Evolutionary conservation across 2,888 invertebrate genomes (phyloP).

Genomic region (Cerceris rybyensis): DNA sequence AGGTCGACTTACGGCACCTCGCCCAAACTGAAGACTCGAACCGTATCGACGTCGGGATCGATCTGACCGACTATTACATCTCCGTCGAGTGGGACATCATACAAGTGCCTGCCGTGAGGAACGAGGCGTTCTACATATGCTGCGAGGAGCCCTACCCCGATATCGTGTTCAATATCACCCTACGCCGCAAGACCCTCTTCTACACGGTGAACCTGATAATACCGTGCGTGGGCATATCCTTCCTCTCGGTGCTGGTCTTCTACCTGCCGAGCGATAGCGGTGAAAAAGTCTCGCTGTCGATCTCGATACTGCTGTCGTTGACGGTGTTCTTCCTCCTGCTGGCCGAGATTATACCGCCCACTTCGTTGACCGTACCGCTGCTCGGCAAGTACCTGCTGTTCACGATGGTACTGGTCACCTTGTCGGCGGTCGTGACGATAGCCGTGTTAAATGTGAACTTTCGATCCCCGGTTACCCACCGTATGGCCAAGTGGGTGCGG

Average conservation of each 20-base stretch:
- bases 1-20: constrained; percentile 95
- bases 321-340: constrained; percentile 97
- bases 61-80: constrained; percentile 96
- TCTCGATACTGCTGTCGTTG: constrained; percentile 95
- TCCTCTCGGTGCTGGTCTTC: constrained; percentile 97
- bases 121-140: constrained; percentile 97
- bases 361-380: constrained; percentile 95
- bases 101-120: constrained; percentile 94
- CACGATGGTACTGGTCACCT: constrained; percentile 96
- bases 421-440: constrained; percentile 96
- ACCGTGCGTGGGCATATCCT: constrained; percentile 98
- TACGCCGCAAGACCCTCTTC: constrained; percentile 97
- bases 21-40: constrained; percentile 94
- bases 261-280: constrained; percentile 99
- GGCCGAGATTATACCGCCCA: constrained; percentile 97
- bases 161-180: constrained; percentile 98
- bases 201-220: constrained; percentile 99
- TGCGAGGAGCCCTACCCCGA: constrained; percentile 98
- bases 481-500: constrained; percentile 95
- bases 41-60: constrained; percentile 94
- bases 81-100: constrained; percentile 99
- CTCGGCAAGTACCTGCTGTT: constrained; percentile 96
- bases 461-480: constrained; percentile 95
- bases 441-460: constrained; percentile 97
- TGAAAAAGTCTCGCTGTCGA: constrained; percentile 98